Conservation (phyloP, 2,888 invertebrate genomes). For the Chrysopilus asiliformis region DNA sequence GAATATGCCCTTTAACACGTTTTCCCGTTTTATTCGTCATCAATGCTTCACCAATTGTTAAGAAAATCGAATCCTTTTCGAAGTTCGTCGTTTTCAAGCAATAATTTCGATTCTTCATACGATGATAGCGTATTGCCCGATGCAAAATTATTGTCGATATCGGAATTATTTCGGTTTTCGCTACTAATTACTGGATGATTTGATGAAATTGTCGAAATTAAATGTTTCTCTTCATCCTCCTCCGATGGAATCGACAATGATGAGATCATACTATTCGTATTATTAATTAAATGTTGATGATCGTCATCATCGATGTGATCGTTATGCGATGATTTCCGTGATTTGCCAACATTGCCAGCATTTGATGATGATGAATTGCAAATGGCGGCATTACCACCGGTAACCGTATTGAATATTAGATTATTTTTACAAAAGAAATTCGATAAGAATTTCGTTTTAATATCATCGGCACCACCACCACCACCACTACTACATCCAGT, state of each 20-base stretch:
- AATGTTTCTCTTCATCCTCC: slow-evolving; percentile 6
- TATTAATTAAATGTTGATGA: too few relatives aligned
- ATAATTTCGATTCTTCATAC: slow-evolving; percentile 4
- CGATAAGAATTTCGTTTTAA: slow-evolving; percentile 2
- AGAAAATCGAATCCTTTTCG: slow-evolving; percentile 26
- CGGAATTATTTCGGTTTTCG: too few relatives aligned
- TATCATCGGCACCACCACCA: background rate
- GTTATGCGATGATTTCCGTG: background rate
- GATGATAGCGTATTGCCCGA: too few relatives aligned
- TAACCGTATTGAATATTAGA: slow-evolving; percentile 7
- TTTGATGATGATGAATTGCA: background rate
- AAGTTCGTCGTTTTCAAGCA: slow-evolving; percentile 14
- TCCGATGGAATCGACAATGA: slow-evolving; percentile 6
- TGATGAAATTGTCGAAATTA: too few relatives aligned
- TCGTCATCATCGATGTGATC: too few relatives aligned
- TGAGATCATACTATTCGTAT: too few relatives aligned
- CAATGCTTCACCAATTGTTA: slow-evolving; percentile 25
- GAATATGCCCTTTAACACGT: too few relatives aligned
- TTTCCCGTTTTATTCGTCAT: slow-evolving; percentile 2
- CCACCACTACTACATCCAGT: too few relatives aligned
- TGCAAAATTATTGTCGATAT: too few relatives aligned
- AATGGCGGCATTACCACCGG: too few relatives aligned
- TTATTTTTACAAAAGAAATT: slow-evolving; percentile 11
- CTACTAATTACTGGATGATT: too few relatives aligned
- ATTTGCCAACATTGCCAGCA: background rate